phyloP scores from a whole-genome alignment of 2,888 invertebrate species.

The Seira sanloemensis region DNA sequence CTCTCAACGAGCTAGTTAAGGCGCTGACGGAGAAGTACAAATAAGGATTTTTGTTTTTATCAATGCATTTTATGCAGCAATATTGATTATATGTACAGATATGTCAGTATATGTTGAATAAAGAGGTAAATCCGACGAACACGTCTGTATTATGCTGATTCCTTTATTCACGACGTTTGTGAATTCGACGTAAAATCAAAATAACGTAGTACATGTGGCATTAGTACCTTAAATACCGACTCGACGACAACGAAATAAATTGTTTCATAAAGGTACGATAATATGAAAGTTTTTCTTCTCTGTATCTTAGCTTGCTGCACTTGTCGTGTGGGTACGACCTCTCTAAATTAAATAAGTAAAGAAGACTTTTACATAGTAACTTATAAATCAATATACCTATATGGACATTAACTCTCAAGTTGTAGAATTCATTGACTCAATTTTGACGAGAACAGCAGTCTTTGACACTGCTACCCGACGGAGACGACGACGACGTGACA shows the following conservation, averaged over 20 bases:
- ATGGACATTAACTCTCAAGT: background rate
- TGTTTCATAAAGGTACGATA: slow-evolving; percentile 57
- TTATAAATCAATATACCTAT: background rate
- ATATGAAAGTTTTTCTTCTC: slow-evolving; percentile 3
- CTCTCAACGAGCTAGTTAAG: slow-evolving; percentile 21
- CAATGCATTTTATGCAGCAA: no score
- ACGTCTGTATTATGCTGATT: slow-evolving; percentile 36
- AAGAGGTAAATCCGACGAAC: no score
- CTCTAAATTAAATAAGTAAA: slow-evolving; percentile 36
- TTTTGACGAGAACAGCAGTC: slow-evolving; percentile 6
- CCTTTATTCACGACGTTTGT: slow-evolving; percentile 58
- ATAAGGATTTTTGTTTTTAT: no score
- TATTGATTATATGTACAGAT: no score
- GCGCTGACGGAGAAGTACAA: slow-evolving; percentile 19
- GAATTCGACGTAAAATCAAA: slow-evolving; percentile 51
- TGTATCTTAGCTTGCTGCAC: no score
- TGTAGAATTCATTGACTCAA: slow-evolving; percentile 12
- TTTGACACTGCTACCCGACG: slow-evolving; percentile 5
- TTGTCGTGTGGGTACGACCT: no score
- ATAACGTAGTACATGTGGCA: slow-evolving; percentile 33
- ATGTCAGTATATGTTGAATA: no score
- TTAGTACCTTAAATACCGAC: slow-evolving; percentile 56
- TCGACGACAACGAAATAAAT: slow-evolving; percentile 31
- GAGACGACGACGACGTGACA: background rate
- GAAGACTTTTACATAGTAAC: slow-evolving; percentile 21